Evolutionary conservation across 1,140 invertebrate genomes (phyloP), one percentile per base, ranked within the genome.

Genomic region (Leptinotarsa lineolata): DNA sequence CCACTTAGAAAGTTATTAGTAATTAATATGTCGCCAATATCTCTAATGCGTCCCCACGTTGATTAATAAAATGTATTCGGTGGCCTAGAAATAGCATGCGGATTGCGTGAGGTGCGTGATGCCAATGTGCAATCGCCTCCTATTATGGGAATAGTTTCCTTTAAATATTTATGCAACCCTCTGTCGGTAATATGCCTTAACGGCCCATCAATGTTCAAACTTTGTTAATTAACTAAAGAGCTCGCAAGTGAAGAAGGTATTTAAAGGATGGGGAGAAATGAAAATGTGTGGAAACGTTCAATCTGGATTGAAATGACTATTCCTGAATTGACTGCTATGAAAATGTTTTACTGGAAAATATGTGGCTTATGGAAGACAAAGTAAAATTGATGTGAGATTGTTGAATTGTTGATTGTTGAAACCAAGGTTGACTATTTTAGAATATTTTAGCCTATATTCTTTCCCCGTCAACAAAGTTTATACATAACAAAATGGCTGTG

Each of bases 101-200:
- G 70, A 67, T 74, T 74, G 73, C 73, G 73, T 74, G 73, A 66
- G 70, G 72, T 74, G 73, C 73, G 73, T 74, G 73, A 22, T 48
- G 46, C 22, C 24, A 59, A 72, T 68, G 73, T 74, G 73, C 73
- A 74, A 74, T 70, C 69, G 69, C 69, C 69, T 71, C 20, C 69
- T 71, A 63, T 71, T 58, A 71, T 63, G 69, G 69, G 69, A 71
- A 63, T 71, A 71, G 69, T 71, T 71, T 45, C 69, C 39, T 72
- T 72, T 61, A 72, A 72, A 72, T 72, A 72, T 72, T 72, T 72
- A 72, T 72, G 71, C 63, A 67, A 72, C 64, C 60, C 61, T 67
- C 12, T 64, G 59, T 16, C 63, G 21, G 64, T 66, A 66, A 65
- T 65, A 54, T 20, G 18, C 48, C 71, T 64, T 67, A 72, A 67